Evolutionary conservation across 2,113 vertebrate genomes (phyloP).

Genomic region (Hippocampus guttulatus): DNA sequence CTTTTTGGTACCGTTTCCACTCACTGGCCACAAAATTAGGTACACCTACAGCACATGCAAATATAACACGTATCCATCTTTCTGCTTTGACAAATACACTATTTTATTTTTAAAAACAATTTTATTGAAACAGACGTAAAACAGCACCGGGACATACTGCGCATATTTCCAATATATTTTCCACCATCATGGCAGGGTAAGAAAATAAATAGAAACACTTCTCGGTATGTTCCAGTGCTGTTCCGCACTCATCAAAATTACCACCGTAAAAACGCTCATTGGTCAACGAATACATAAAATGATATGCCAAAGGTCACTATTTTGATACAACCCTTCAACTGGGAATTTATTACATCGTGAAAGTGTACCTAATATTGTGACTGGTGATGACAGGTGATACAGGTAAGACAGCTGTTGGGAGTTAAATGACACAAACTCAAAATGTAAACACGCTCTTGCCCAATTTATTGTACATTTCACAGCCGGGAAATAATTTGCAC

Average conservation of each 20-base stretch:
- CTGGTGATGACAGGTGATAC: constrained; percentile 9
- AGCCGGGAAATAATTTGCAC: constrained; percentile 17
- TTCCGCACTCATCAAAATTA: not conserved
- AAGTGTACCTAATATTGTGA: not conserved
- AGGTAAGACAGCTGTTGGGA: constrained; percentile 34
- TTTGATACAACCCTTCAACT: not conserved
- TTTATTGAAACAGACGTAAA: not conserved
- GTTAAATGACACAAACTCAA: constrained; percentile 31
- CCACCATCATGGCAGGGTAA: not conserved
- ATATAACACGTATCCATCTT: not conserved
- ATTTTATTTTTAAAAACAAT: no score
- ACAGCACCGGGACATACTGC: not conserved
- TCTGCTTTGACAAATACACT: not conserved
- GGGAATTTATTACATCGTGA: not conserved
- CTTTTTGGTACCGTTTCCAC: constrained; percentile 40
- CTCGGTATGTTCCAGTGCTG: not conserved
- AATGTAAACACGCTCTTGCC: constrained; percentile 11
- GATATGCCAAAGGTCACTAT: no score
- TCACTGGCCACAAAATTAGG: constrained; percentile 9
- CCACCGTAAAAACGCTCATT: not conserved
- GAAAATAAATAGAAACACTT: not conserved
- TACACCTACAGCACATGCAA: not conserved
- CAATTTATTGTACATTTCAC: not conserved
- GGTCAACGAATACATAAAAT: not conserved
- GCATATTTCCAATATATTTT: not conserved